phyloP scores from a whole-genome alignment of 2,888 invertebrate species.

The Dicroscelio sp. region DNA sequence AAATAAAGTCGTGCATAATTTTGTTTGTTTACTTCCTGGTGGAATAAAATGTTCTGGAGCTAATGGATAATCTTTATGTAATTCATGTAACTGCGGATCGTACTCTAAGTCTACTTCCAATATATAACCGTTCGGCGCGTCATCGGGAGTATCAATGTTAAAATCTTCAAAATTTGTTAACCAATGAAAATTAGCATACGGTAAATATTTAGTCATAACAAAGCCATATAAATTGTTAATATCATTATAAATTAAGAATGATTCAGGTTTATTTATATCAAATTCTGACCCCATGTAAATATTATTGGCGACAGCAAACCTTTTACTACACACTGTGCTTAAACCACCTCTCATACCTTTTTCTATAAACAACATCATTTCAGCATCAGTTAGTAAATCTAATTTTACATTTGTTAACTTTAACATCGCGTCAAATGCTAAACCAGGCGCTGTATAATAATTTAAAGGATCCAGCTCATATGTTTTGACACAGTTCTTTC shows the following conservation, averaged over 20 bases:
- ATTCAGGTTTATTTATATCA: background rate
- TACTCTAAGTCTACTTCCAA: constrained; percentile 42
- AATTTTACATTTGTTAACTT: background rate
- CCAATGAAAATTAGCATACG: constrained; percentile 1
- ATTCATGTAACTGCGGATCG: background rate
- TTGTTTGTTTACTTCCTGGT: background rate
- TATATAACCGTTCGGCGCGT: background rate
- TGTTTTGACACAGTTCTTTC: background rate
- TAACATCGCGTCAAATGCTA: too few species aligned
- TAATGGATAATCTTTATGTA: background rate
- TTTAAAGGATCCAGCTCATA: background rate
- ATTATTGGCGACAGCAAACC: constrained; percentile 15
- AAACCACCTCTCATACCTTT: constrained; percentile 26
- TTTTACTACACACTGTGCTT: background rate
- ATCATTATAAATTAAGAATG: background rate
- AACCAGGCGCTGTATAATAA: background rate
- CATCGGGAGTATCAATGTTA: background rate
- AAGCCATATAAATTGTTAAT: constrained; percentile 37
- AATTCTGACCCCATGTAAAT: constrained; percentile 7
- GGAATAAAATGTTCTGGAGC: constrained; percentile 8
- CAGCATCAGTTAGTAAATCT: constrained; percentile 36
- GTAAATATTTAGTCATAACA: background rate
- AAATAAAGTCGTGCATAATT: constrained; percentile 28
- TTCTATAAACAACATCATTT: constrained; percentile 1
- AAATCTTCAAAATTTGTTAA: constrained; percentile 15